Conservation (phyloP, 2,113 vertebrate genomes). For the Lepus americanus region DNA sequence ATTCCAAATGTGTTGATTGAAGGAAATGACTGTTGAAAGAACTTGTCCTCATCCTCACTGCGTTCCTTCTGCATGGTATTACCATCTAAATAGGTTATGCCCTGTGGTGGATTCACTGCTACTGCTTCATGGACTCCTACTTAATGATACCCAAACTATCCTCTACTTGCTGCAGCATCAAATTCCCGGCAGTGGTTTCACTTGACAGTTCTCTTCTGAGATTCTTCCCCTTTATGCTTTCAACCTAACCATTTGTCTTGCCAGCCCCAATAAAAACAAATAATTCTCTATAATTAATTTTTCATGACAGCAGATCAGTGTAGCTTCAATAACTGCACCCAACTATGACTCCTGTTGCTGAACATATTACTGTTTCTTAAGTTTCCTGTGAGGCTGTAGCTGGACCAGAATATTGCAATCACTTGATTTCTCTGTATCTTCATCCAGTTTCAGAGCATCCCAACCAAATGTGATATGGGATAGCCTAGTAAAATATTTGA, state of each 20-base stretch:
- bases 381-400: not conserved
- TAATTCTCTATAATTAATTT: not conserved
- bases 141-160: not conserved
- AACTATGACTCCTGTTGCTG: not conserved
- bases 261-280: not conserved
- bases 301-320: not conserved
- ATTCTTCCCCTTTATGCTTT: not conserved
- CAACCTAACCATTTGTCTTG: not conserved
- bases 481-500: rapidly evolving
- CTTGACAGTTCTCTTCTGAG: not conserved
- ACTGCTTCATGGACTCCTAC: not conserved
- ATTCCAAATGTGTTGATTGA: not conserved
- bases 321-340: not conserved
- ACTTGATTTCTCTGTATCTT: not conserved
- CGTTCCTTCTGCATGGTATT: not conserved
- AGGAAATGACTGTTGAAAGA: not conserved
- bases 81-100: not conserved
- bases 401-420: not conserved
- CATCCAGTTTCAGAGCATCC: not conserved
- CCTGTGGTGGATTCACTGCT: not conserved
- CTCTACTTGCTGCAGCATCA: not conserved
- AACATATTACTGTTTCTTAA: not conserved
- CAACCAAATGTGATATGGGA: not conserved
- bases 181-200: not conserved
- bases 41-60: not conserved